Conservation (phyloP, 2,888 invertebrate species). For the Drosophila antonietae region DNA sequence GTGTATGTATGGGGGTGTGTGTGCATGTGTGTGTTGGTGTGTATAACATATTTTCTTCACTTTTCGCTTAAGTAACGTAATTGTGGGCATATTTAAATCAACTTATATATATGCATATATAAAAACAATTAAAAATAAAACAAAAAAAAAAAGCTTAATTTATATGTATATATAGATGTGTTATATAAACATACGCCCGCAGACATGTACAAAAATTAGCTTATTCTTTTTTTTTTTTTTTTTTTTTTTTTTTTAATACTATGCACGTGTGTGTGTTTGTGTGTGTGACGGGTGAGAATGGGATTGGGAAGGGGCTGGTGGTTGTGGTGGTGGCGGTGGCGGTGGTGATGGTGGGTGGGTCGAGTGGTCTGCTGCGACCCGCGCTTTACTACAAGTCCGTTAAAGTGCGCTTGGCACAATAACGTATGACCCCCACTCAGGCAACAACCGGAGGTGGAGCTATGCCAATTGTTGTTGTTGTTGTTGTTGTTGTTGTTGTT, state of each 20-base stretch:
- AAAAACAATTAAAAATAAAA: constrained; percentile 45
- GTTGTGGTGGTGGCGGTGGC: constrained; percentile 4
- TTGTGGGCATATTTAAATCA: constrained; percentile 23
- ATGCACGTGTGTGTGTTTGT: constrained; percentile 40
- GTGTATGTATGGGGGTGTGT: constrained; percentile 11
- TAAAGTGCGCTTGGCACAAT: constrained; percentile 80
- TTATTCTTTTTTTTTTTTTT: constrained; percentile 7
- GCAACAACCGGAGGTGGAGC: constrained; percentile 81
- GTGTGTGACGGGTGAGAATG: neutral
- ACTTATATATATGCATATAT: constrained; percentile 32
- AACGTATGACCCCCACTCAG: constrained; percentile 83
- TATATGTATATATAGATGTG: constrained; percentile 1
- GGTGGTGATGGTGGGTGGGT: constrained; percentile 6
- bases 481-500: constrained; percentile 37
- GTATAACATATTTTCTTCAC: constrained; percentile 14
- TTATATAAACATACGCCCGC: constrained; percentile 49
- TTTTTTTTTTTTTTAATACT: constrained; percentile 42
- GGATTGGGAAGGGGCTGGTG: neutral
- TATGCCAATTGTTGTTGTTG: constrained; percentile 60
- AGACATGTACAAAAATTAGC: constrained; percentile 44
- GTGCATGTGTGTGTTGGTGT: no score
- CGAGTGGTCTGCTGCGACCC: constrained; percentile 39
- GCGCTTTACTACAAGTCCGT: constrained; percentile 79
- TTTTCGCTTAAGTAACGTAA: constrained; percentile 50
- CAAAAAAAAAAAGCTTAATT: constrained; percentile 35